Percentiles rank a stretch among this genome's conserved stretches.
Evolutionary conservation across 1,140 invertebrate species (phyloP).

Genomic region (Ostrea denselamellosa): DNA sequence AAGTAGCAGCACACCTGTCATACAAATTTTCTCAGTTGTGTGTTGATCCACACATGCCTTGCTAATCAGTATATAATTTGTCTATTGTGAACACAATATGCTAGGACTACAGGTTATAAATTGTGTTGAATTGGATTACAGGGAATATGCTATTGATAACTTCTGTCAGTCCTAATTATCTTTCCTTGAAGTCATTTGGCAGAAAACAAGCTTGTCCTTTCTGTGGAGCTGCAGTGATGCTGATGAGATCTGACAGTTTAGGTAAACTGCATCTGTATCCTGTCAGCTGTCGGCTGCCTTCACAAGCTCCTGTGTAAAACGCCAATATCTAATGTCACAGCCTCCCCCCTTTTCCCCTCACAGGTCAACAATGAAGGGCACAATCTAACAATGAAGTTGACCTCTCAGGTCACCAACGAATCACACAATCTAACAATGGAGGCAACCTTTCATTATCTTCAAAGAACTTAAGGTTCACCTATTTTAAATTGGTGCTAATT

Average conservation of each 20-base stretch:
- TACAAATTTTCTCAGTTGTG: background rate
- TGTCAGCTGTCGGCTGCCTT: background rate
- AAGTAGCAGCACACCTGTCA: background rate
- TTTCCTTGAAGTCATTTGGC: conserved; percentile 17
- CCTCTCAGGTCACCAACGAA: no score
- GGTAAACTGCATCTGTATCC: conserved; percentile 37
- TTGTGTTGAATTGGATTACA: conserved; percentile 10
- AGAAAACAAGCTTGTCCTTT: conserved; percentile 39
- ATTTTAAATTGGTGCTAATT: no score
- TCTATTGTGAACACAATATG: background rate
- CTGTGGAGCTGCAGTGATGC: background rate
- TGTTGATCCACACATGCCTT: conserved; percentile 17
- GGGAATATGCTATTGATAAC: conserved; percentile 37
- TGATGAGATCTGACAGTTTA: conserved; percentile 29
- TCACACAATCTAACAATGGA: no score
- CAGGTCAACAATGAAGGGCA: background rate
- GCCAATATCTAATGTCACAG: background rate
- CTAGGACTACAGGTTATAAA: background rate
- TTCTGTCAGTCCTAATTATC: conserved; percentile 13
- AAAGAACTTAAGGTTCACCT: no score
- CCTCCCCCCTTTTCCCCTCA: background rate
- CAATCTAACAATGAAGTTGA: background rate
- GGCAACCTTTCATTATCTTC: no score
- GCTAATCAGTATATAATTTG: conserved; percentile 26
- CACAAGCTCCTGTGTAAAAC: conserved; percentile 12